Base-by-base conservation (phyloP, 2,888 invertebrate genomes). In the Leptopilina myrica region DNA sequence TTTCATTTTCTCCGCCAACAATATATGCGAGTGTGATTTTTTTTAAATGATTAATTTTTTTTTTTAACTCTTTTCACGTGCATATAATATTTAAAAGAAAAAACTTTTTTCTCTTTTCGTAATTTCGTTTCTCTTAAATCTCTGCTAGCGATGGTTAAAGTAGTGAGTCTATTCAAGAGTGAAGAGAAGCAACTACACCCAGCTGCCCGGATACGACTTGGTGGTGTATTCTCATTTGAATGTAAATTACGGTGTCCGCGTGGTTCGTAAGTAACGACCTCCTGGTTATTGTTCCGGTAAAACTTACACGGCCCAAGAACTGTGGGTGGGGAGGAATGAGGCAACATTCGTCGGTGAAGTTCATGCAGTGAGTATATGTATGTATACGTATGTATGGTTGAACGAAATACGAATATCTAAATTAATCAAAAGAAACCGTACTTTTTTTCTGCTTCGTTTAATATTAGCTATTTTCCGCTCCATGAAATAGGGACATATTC, bases 161-260 rank as follows among this genome's bases (percentile, higher is more conserved):
- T 62, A 62, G 62, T 62, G 62, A 15, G 62, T 62, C 62, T 62
- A 62, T 62, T 62, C 62, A 62, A 62, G 62, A 65, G 43, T 43
- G 40, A 40, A n/a, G 65, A n/a, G 65, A 66, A 43, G 65, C 65
- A 43, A 43, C 40, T 66, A 66, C 65, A 59, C 62, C 62, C 62
- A 62, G 62, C 62, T 56, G 73, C 53, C 82, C 80, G 84, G 83
- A 83, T 84, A 83, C 80, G 84, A 80, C 83, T 83, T 78, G 81
- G 84, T 85, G 83, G 83, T 84, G 83, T 82, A 85, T 86, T 83
- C 86, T 87, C 86, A 88, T 88, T 88, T 88, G 86, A 88, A 88
- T 88, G 87, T 88, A 87, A 88, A 88, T 88, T 87, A 88, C 86
- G 86, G 84, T 67, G 67, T 67, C 82, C 80, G 84, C 84, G 78